phyloP scores from a whole-genome alignment of 2,113 vertebrate species.

The Etia nguti region DNA sequence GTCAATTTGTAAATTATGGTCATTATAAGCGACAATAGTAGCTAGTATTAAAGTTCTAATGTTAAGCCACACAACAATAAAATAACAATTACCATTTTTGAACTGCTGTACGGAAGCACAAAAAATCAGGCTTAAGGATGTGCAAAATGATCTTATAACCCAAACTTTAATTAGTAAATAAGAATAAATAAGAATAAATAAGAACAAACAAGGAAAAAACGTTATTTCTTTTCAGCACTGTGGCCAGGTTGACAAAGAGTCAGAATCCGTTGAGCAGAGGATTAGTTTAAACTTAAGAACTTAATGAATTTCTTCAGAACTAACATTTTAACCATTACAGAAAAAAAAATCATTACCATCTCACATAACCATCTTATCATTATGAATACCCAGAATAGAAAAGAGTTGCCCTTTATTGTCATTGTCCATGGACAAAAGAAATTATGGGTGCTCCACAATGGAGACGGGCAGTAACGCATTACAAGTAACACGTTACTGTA shows the following conservation, averaged over 20 bases:
- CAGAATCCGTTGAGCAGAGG: neutral
- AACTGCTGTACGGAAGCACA: neutral
- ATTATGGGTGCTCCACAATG: neutral
- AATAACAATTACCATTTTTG: neutral
- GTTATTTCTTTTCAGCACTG: neutral
- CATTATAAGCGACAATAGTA: neutral
- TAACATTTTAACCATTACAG: neutral
- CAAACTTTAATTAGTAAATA: neutral
- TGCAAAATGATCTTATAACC: neutral
- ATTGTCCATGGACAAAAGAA: neutral
- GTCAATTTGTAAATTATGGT: neutral
- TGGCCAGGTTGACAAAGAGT: neutral
- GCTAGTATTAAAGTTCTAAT: neutral
- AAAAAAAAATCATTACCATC: neutral
- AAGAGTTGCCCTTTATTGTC: neutral
- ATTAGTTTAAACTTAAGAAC: neutral
- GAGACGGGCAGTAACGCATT: no score
- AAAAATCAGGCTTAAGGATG: neutral
- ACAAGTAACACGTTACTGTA: no score
- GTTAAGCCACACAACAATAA: neutral
- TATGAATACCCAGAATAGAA: neutral
- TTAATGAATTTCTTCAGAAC: neutral
- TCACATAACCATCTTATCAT: neutral
- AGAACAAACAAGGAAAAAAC: no score
- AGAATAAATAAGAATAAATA: neutral